Evolutionary conservation across 2,888 invertebrate genomes (phyloP).

Genomic region (Deladenus siricidicola): DNA sequence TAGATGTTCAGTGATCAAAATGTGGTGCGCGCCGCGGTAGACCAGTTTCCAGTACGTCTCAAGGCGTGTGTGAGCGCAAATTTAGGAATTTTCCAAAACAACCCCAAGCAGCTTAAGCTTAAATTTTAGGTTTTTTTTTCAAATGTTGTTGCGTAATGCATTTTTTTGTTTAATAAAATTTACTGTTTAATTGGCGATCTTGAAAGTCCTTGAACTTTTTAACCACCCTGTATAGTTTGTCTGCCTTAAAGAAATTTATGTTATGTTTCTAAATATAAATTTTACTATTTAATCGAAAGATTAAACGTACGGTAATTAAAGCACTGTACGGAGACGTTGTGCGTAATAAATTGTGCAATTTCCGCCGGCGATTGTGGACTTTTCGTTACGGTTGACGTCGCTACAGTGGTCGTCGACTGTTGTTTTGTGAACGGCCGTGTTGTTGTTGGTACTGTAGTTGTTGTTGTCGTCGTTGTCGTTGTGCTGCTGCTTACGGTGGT

Average conservation of each 20-base stretch:
- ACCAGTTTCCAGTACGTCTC: no score
- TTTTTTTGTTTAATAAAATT: no score
- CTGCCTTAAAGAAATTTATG: not conserved
- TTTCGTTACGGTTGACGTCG: not conserved
- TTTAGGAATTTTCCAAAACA: no score
- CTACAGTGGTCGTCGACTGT: not conserved
- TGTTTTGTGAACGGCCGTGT: not conserved
- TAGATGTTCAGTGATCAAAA: no score
- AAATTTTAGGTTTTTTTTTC: no score
- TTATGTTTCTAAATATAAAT: not conserved
- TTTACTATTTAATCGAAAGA: not conserved
- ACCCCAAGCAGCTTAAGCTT: no score
- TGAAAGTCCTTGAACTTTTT: no score
- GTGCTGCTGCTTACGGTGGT: not conserved
- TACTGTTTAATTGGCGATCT: no score
- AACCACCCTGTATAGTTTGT: no score
- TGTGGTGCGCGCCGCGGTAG: no score
- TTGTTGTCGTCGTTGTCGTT: not conserved
- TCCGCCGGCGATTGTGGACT: not conserved
- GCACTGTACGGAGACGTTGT: conserved; percentile 5
- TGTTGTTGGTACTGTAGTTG: not conserved
- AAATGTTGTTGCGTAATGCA: no score
- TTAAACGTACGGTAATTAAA: not conserved
- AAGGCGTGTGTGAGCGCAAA: no score
- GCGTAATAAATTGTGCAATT: conserved; percentile 3